Evolutionary conservation across 2,797 vertebrate genomes (phyloP).

Genomic region (Chromis chromis): DNA sequence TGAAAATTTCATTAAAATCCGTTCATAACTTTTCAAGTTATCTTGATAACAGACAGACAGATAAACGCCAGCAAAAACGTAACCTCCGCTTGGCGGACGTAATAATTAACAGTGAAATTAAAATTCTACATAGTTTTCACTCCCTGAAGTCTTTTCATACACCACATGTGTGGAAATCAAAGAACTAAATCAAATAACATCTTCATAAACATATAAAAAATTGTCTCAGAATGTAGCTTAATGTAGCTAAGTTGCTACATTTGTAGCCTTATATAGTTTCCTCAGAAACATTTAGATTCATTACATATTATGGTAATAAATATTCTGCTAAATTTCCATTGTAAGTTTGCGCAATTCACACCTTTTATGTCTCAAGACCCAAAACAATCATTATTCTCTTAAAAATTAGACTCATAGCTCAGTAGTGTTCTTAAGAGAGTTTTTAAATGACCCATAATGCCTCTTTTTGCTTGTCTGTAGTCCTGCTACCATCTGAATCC

Average conservation of each 20-base stretch:
- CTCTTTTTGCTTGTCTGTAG: not conserved
- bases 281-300: slow-evolving; percentile 52
- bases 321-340: slow-evolving; percentile 8
- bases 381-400: not conserved
- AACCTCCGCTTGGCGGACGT: too few relatives aligned
- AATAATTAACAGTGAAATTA: slow-evolving; percentile 11
- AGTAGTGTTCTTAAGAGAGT: not conserved
- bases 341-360: not conserved
- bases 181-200: slow-evolving; percentile 10
- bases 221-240: slow-evolving; percentile 16
- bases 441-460: slow-evolving; percentile 9
- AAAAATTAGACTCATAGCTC: not conserved
- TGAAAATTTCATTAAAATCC: too few relatives aligned
- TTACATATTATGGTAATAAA: slow-evolving; percentile 27
- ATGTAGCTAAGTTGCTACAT: slow-evolving; percentile 29
- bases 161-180: slow-evolving; percentile 43
- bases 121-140: slow-evolving; percentile 2
- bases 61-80: too few relatives aligned
- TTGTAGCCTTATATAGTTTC: slow-evolving; percentile 40
- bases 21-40: too few relatives aligned
- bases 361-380: not conserved
- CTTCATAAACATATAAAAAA: slow-evolving; percentile 15
- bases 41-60: too few relatives aligned
- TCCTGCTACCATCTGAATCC: not conserved
- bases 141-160: slow-evolving; percentile 43